Conservation (phyloP, 2,797 vertebrate genomes). For the Micropoecilia bifurca region DNA sequence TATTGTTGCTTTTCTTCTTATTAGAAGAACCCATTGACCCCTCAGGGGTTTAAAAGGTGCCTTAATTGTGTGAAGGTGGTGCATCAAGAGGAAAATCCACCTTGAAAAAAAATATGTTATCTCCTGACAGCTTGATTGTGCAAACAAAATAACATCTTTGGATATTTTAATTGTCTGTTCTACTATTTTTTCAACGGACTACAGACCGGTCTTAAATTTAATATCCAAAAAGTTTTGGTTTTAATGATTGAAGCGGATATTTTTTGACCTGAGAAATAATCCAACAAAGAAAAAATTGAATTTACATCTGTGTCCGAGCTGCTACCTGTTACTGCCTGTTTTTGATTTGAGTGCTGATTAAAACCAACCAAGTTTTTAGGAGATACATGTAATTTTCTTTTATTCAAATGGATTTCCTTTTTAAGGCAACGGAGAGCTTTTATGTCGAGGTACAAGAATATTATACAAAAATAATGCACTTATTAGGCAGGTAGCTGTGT, state of each 20-base stretch:
- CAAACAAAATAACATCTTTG: neutral
- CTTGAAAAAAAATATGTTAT: slow-evolving; percentile 48
- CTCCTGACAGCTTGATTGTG: slow-evolving; percentile 26
- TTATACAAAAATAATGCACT: slow-evolving; percentile 84
- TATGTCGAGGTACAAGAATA: slow-evolving; percentile 71
- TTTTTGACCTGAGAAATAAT: neutral
- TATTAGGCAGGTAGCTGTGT: slow-evolving; percentile 72
- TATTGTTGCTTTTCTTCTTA: slow-evolving; percentile 83
- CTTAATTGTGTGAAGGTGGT: slow-evolving; percentile 84
- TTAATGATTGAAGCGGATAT: neutral
- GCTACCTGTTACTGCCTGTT: neutral
- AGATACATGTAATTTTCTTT: slow-evolving; percentile 20
- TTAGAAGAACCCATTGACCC: slow-evolving; percentile 86
- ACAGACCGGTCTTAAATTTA: neutral
- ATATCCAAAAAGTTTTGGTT: neutral
- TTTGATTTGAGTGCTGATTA: slow-evolving; percentile 8
- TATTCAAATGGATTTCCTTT: slow-evolving; percentile 59
- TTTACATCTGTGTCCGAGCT: neutral
- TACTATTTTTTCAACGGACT: neutral
- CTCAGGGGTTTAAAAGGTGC: slow-evolving; percentile 81
- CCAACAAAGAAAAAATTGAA: neutral
- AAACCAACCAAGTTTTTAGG: slow-evolving; percentile 10
- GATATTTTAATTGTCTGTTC: neutral
- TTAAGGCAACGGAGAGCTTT: slow-evolving; percentile 69
- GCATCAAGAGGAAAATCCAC: slow-evolving; percentile 61